phyloP scores from a whole-genome alignment of 2,113 vertebrate species.

The Engraulis encrasicolus region DNA sequence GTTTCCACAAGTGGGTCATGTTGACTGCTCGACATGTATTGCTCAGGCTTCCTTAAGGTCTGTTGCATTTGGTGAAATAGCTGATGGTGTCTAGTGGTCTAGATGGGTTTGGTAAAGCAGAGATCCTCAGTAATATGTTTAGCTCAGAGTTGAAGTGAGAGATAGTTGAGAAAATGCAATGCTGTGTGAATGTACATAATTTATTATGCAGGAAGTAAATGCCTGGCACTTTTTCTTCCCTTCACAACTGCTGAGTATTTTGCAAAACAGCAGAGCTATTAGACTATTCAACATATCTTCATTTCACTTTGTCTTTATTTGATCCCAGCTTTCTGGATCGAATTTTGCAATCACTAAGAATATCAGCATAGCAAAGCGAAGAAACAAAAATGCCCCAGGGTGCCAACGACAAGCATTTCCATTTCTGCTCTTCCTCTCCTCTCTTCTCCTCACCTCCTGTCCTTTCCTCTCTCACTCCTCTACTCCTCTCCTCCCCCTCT shows the following conservation, averaged over 20 bases:
- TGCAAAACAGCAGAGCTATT: neutral
- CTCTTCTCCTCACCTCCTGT: too few species aligned
- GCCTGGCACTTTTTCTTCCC: neutral
- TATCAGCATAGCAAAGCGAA: neutral
- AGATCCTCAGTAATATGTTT: neutral
- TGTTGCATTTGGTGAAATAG: conserved; percentile 28
- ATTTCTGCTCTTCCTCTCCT: neutral
- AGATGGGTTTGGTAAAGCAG: neutral
- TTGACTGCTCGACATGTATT: neutral
- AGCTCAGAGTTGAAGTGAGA: neutral
- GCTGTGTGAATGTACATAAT: neutral
- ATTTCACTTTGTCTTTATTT: neutral
- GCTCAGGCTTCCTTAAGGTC: neutral
- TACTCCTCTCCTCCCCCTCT: neutral
- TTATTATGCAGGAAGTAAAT: neutral
- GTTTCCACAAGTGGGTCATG: neutral
- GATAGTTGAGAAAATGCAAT: neutral
- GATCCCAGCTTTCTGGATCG: neutral
- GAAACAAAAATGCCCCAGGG: neutral
- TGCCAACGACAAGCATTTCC: neutral
- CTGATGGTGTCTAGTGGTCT: neutral
- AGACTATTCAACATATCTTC: neutral
- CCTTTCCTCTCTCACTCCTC: too few species aligned
- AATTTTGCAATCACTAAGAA: neutral
- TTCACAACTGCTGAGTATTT: neutral